Evolutionary conservation across 2,113 vertebrate genomes (phyloP).

Genomic region (Prolemur simus): DNA sequence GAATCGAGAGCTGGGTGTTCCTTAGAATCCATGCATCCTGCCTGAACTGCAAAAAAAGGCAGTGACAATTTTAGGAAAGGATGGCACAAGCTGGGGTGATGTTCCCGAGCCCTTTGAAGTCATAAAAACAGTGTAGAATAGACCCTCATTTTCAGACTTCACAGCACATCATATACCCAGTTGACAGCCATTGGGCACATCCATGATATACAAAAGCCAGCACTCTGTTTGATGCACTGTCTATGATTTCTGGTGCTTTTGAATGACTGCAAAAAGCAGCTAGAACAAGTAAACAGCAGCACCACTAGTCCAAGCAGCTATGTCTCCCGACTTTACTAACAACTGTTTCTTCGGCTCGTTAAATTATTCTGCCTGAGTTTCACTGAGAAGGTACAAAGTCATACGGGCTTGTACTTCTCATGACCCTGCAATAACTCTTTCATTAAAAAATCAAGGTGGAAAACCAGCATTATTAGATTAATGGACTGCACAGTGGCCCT

Average conservation of each 20-base stretch:
- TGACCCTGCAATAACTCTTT: conserved; percentile 51
- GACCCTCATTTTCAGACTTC: neutral
- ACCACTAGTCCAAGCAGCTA: neutral
- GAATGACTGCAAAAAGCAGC: neutral
- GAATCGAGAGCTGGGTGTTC: neutral
- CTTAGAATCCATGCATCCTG: neutral
- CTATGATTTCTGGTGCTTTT: neutral
- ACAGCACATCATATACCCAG: neutral
- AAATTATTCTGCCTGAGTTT: conserved; percentile 55
- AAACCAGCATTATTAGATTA: conserved; percentile 48
- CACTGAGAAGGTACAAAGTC: conserved; percentile 20
- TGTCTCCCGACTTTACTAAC: conserved; percentile 23
- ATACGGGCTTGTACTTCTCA: neutral
- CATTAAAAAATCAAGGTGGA: conserved; percentile 59
- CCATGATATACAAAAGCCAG: neutral
- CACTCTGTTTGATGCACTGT: neutral
- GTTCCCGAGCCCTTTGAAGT: neutral
- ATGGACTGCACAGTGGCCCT: conserved; percentile 57
- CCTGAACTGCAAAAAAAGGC: neutral
- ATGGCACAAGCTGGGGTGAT: neutral
- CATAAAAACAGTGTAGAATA: neutral
- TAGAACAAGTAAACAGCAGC: neutral
- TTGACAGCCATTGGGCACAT: neutral
- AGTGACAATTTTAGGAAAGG: neutral
- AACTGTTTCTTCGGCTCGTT: neutral